A percentile compares a stretch with the other conserved stretches of the same genome.
phyloP scores from a whole-genome alignment of 2,113 vertebrate genomes.

The Gila orcuttii region DNA sequence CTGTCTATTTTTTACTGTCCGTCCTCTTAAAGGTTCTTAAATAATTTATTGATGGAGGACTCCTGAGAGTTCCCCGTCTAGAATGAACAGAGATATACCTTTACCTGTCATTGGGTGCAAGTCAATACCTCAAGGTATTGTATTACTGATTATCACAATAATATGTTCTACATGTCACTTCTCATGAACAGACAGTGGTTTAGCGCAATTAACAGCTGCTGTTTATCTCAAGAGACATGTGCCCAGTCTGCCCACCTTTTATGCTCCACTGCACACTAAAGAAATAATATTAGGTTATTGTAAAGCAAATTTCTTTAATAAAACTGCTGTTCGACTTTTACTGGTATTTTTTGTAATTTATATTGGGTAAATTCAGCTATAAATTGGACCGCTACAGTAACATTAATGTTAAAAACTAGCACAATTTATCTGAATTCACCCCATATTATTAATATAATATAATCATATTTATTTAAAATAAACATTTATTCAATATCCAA shows the following conservation, averaged over 20 bases:
- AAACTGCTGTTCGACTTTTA: not conserved
- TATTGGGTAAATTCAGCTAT: not conserved
- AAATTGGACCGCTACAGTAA: too few species aligned
- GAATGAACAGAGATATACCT: slow-evolving; percentile 53
- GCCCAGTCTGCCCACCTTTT: not conserved
- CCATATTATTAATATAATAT: too few species aligned
- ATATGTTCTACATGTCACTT: not conserved
- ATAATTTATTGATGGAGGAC: slow-evolving; percentile 52
- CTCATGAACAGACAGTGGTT: not conserved
- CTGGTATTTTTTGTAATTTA: not conserved
- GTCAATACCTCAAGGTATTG: slow-evolving; percentile 11
- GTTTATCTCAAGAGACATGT: not conserved
- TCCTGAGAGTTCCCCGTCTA: slow-evolving; percentile 36
- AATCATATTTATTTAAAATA: too few species aligned
- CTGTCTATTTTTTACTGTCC: slow-evolving; percentile 35
- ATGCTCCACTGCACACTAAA: not conserved
- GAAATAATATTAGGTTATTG: not conserved
- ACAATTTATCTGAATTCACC: too few species aligned
- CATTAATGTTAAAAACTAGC: too few species aligned
- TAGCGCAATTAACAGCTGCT: not conserved
- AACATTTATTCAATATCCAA: not conserved
- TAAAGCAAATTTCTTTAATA: not conserved
- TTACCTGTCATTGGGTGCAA: slow-evolving; percentile 39
- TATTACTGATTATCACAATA: slow-evolving; percentile 41
- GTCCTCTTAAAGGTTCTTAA: slow-evolving; percentile 16